Conservation (phyloP, 2,797 vertebrate genomes). For the Scleropages formosus region DNA sequence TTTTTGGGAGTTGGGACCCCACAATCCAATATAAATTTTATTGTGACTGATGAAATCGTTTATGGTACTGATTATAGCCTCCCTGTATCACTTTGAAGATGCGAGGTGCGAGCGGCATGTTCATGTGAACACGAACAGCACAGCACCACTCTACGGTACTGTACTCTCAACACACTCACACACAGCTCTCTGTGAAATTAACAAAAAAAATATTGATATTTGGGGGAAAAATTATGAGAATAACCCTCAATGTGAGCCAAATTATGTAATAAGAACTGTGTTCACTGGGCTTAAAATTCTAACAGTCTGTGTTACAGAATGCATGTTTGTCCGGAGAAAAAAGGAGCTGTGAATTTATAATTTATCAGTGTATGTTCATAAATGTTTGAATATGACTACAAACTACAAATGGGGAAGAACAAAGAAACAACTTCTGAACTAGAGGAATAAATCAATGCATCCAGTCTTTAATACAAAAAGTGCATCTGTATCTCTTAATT, state of each 20-base stretch:
- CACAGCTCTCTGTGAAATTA: too few species aligned
- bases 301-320: too few species aligned
- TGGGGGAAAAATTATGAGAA: too few species aligned
- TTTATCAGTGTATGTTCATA: too few species aligned
- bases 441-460: background rate
- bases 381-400: background rate
- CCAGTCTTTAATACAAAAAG: background rate
- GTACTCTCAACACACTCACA: too few species aligned
- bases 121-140: background rate
- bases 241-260: too few species aligned
- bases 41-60: conserved; percentile 17
- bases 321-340: too few species aligned
- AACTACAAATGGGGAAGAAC: background rate
- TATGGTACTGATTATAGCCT: background rate
- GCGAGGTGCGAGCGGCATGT: background rate
- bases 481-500: background rate
- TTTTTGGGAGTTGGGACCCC: background rate
- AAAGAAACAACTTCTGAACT: background rate
- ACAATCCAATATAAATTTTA: conserved; percentile 20
- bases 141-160: background rate
- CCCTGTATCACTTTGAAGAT: background rate
- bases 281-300: too few species aligned
- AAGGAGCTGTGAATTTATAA: too few species aligned
- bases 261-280: too few species aligned
- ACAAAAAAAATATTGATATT: too few species aligned